Evolutionary conservation across 2,888 invertebrate species (phyloP).

Genomic region (Trypoxylon attenuatum): DNA sequence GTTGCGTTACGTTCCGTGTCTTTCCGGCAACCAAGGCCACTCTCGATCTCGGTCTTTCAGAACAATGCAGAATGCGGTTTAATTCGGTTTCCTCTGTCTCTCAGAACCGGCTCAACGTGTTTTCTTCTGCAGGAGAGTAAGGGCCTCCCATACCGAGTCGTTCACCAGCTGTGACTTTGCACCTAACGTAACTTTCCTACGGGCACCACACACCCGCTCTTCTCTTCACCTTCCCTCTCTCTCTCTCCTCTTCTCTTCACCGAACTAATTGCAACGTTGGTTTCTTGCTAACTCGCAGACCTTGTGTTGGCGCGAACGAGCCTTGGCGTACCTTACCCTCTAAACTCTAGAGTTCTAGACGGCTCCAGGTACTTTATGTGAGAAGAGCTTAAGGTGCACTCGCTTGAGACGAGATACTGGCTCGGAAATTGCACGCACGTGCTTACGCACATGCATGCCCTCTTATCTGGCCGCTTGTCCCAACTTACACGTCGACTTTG

Average conservation of each 20-base stretch:
- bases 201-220: no score
- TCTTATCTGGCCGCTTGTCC: slow-evolving; percentile 17
- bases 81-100: slow-evolving; percentile 49
- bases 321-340: background rate
- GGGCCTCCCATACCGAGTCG: slow-evolving; percentile 23
- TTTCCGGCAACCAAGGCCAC: slow-evolving; percentile 39
- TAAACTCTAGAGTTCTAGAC: background rate
- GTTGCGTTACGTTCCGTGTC: background rate
- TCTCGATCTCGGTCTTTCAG: slow-evolving; percentile 36
- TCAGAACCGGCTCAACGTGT: slow-evolving; percentile 63
- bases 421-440: slow-evolving; percentile 41
- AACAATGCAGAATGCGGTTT: slow-evolving; percentile 59
- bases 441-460: slow-evolving; percentile 18
- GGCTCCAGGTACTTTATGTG: slow-evolving; percentile 9
- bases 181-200: background rate
- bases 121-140: slow-evolving; percentile 45
- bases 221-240: no score
- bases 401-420: slow-evolving; percentile 25
- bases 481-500: background rate
- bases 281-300: background rate
- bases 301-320: background rate
- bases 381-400: slow-evolving; percentile 21
- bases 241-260: background rate
- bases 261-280: background rate
- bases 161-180: background rate